A percentile compares a stretch with the other conserved stretches of the same genome.
phyloP scores from a whole-genome alignment of 1,140 invertebrate species.

The Diabrotica virgifera region DNA sequence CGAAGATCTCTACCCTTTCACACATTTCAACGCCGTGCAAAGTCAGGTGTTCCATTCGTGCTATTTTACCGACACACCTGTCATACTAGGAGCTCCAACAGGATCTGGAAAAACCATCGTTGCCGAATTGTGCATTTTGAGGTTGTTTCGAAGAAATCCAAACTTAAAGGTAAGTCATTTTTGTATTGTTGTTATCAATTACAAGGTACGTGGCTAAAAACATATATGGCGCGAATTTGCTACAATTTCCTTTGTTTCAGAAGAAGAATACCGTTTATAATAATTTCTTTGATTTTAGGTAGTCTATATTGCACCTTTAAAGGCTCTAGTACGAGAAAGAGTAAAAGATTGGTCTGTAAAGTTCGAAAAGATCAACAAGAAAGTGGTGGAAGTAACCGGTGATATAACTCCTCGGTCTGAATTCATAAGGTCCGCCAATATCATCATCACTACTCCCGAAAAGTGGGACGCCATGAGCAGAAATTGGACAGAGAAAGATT shows the following conservation, averaged over 20 bases:
- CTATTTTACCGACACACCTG: conserved; percentile 93
- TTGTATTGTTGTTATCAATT: not conserved
- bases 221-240: too few relatives aligned
- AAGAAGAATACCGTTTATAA: too few relatives aligned
- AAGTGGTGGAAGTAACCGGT: conserved; percentile 94
- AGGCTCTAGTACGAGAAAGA: conserved; percentile 94
- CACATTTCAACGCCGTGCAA: conserved; percentile 98
- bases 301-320: conserved; percentile 98
- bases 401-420: conserved; percentile 92
- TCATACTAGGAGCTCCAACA: conserved; percentile 94
- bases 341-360: conserved; percentile 96
- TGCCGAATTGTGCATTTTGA: conserved; percentile 96
- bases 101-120: conserved; percentile 98
- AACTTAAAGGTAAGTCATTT: conserved; percentile 67
- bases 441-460: conserved; percentile 98
- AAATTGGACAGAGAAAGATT: conserved; percentile 94
- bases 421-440: conserved; percentile 77
- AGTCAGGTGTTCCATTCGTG: conserved; percentile 97
- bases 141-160: conserved; percentile 83
- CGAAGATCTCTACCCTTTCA: conserved; percentile 85
- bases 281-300: conserved; percentile 55
- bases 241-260: too few relatives aligned
- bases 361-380: conserved; percentile 71
- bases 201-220: too few relatives aligned
- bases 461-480: conserved; percentile 99